Evolutionary conservation across 2,113 vertebrate genomes (phyloP).

Genomic region (Leptosomus discolor): DNA sequence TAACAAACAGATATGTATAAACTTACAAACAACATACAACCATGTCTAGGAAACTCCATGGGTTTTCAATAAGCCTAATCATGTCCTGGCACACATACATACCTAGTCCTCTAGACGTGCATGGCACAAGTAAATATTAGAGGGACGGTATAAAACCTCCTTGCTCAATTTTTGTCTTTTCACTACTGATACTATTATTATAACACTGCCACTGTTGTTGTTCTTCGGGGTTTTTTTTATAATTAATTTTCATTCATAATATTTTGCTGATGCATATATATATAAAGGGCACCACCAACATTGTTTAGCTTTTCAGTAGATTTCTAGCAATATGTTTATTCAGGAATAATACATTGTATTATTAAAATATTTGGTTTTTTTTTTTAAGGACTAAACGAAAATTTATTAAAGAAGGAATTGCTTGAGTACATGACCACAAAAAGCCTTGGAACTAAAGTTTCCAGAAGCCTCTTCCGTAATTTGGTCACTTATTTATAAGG

Average conservation of each 20-base stretch:
- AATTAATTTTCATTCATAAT: background rate
- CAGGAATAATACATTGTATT: background rate
- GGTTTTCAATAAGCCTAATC: background rate
- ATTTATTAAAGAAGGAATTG: background rate
- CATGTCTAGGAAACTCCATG: background rate
- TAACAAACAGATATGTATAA: background rate
- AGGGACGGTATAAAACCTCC: background rate
- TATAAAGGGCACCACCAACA: background rate
- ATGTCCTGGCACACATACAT: rapidly evolving
- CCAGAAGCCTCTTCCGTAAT: background rate
- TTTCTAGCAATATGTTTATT: background rate
- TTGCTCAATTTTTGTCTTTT: background rate
- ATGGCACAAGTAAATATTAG: background rate
- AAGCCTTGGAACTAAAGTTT: background rate
- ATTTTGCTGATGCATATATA: background rate
- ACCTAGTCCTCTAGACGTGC: background rate
- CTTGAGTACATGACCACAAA: background rate
- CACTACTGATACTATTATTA: background rate
- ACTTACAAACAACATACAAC: background rate
- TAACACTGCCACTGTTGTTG: background rate
- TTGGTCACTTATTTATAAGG: background rate
- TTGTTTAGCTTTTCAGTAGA: background rate
- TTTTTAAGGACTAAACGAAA: background rate
- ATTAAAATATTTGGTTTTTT: background rate
- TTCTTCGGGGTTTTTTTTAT: background rate